Base-by-base conservation (phyloP, 1,140 invertebrate species). In the Conopomorpha cramerella region DNA sequence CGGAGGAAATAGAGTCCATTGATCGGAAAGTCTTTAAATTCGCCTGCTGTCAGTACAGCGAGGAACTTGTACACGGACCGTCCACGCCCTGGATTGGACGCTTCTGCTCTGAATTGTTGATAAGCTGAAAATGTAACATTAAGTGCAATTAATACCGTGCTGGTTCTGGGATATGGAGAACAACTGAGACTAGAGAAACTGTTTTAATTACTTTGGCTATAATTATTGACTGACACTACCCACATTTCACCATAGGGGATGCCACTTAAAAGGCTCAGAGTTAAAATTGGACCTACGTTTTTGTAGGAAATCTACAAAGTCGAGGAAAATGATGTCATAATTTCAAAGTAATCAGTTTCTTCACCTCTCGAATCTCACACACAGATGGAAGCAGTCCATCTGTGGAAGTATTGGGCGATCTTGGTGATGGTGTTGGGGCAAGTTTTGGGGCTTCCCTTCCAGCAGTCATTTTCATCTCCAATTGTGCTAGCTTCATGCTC, bases 351-450 rank as follows among this genome's bases (percentile, higher is more conserved):
- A 33, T 34, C 27, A 39, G 53, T 42, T 33, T 50, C 43, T 51
- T 47, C 61, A 85, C 84, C 78, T 89, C 86, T 76, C 86, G 85
- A 43, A 84, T 84, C 66, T 90, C 87, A 58, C 86, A 86, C 33
- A 89, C 82, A 38, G 86, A 83, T 14, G 88, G 88, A 28, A 76
- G 73, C 46, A 91, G 80, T 57, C 89, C 88, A 61, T 91, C 88
- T 30, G 87, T 87, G 25, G 88, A 91, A 61, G 86, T 86, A 41
- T 72, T 74, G 3, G 86, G 86, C 23, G 86, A 87, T 41, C 87
- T 79, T 1, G 88, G 88, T 56, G 87, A 89, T 1, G 87, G 87
- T 18, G 85, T 87, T 10, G 86, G 84, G 3, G 82, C 80, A 35
- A 79, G 65, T 17, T 71, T 65, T 41, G 77, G 55, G 35, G 76